Evolutionary conservation across 2,797 vertebrate species (phyloP).

Genomic region (Aratinga solstitialis): DNA sequence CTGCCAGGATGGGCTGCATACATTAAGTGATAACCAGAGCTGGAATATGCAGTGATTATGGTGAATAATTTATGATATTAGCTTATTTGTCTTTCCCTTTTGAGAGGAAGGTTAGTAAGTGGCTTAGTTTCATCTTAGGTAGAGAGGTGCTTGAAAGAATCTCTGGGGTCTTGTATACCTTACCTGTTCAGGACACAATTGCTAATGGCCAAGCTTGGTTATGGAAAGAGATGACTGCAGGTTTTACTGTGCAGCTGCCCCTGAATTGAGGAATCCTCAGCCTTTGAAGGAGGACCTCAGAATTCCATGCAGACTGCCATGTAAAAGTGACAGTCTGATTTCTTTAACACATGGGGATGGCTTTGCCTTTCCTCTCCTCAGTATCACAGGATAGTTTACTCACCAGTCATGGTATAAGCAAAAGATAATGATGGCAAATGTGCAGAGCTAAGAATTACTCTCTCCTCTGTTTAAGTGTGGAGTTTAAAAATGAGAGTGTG

Average conservation of each 20-base stretch:
- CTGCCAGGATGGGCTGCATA: slow-evolving; percentile 5
- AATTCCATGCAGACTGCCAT: background rate
- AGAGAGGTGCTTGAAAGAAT: background rate
- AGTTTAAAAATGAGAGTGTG: background rate
- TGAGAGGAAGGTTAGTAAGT: background rate
- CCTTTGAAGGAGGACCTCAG: background rate
- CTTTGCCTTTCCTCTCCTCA: background rate
- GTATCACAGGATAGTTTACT: background rate
- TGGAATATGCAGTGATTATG: background rate
- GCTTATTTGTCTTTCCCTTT: background rate
- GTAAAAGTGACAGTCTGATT: background rate
- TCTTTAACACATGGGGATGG: background rate
- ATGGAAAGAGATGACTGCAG: background rate
- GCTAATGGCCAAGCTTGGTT: background rate
- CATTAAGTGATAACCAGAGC: background rate
- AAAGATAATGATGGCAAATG: background rate
- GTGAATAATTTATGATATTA: background rate
- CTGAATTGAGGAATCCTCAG: background rate
- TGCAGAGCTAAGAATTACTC: background rate
- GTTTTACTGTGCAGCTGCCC: background rate
- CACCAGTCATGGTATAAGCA: background rate
- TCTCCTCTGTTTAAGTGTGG: background rate
- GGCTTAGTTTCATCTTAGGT: background rate
- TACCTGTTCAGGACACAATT: background rate
- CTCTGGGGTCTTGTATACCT: background rate